Conservation (phyloP, 2,113 vertebrate genomes). For the Turdus rufiventris region DNA sequence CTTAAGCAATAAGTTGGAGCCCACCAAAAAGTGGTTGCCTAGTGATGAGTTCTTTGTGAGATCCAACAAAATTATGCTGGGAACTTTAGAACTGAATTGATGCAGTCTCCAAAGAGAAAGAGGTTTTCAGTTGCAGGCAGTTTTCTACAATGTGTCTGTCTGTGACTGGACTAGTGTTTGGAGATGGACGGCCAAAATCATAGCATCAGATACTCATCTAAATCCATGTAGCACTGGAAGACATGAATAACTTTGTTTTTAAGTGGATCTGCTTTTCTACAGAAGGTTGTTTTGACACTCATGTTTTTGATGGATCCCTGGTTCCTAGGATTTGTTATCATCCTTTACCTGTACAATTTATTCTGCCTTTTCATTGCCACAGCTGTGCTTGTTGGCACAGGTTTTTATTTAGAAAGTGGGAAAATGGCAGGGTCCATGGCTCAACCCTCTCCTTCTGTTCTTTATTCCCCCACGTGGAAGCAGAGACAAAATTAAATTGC, state of each 20-base stretch:
- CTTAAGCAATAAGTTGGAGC: slow-evolving; percentile 24
- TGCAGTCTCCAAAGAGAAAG: not conserved
- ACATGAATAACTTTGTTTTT: not conserved
- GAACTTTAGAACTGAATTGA: not conserved
- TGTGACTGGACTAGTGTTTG: not conserved
- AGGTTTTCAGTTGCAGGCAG: not conserved
- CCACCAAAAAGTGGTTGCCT: slow-evolving; percentile 34
- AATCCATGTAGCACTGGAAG: not conserved
- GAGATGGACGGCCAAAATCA: not conserved
- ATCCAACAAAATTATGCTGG: not conserved
- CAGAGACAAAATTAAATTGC: not conserved
- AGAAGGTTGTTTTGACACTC: not conserved
- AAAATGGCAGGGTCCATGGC: not conserved
- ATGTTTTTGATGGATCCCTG: not conserved
- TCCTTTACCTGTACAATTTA: not conserved
- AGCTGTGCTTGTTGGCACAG: not conserved
- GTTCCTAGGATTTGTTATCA: not conserved
- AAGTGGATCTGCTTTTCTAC: not conserved
- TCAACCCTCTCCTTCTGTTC: not conserved
- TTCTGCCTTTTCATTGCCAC: not conserved
- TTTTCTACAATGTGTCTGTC: not conserved
- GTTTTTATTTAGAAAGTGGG: not conserved
- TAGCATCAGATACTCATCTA: not conserved
- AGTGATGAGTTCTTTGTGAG: not conserved
- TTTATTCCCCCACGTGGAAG: not conserved